Base-by-base conservation (phyloP, 2,888 invertebrate species). In the Physocephala rufipes region DNA sequence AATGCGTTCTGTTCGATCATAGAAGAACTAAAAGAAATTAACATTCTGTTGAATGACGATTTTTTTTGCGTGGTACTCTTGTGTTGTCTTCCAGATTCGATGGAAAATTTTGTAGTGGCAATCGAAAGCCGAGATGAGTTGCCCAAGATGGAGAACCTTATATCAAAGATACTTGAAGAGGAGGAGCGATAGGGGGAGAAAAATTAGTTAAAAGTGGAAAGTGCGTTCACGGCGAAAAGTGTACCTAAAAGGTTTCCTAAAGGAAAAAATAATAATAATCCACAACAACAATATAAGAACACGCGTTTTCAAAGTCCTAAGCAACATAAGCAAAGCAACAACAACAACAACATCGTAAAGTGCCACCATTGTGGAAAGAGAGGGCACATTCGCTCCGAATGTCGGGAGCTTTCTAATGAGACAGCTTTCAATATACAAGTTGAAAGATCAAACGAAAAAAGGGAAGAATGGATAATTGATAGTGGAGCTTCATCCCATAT, bases 311-410 rank as follows among this genome's bases (percentile, higher is more conserved):
- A 5, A 49, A 19, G n/a, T 49, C 49, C 16, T n/a, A 49, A 49
- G 19, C 5, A 49, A 5, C 1, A 3, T 12, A 5, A 49, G 1
- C 19, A 24, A 2, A 16, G 19, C 21, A 71, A 67, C 12, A 71
- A 13, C 47, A 43, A 67, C 3, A 63, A 51, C 16, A 65, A 15
- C 36, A 70, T 67, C 47, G 26, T 74, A 43, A 73, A 73, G 36
- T 73, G 75, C 51, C 74, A 67, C 19, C 70, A 65, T n/a, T 75
- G 75, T 69, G 74, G 74, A 30, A 71, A 71, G 61, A 74, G 58
- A 28, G 74, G 75, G 13, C 75, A 75, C 30, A 71, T 73, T 58
- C 70, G 73, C 13, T 72, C 74, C 19, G 47, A 73, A 2, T 74
- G 75, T 43, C 71, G 63, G 58, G 19, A 13, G 19, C 61, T n/a